Base-by-base conservation (phyloP, 2,113 vertebrate genomes). In the Trachemys scripta region DNA sequence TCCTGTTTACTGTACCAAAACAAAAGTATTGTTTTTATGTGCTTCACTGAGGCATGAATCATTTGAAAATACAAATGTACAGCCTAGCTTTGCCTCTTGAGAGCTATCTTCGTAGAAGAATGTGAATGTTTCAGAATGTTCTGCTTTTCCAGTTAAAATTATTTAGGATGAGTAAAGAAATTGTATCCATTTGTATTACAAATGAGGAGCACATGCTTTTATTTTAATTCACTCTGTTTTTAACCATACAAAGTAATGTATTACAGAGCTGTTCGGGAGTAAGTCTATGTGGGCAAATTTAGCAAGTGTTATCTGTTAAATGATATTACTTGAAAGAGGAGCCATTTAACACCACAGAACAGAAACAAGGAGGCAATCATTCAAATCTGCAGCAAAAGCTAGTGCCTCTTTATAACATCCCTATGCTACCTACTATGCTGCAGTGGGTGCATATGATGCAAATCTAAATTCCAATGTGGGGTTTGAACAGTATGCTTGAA, bases 21-120 rank as follows among this genome's bases (percentile, higher is more conserved):
- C 65, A 54, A 51, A 80, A 8, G 14, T 62, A 45, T 78, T 89
- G 35, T 82, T 97, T 91, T 87, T 93, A 14, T 94, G 49, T 89
- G 45, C 81, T 89, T 95, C 85, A 53, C 80, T 54, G 49, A 93
- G 94, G 29, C 69, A 82, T 47, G 50, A 10, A 83, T 84, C 80
- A 88, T 94, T 93, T 93, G 85, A 88, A 95, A 97, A 94, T 76
- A 72, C n/a, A 80, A 85, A 79, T 79, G 22, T 27, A 42, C 47
- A 75, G 25, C 51, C 81, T 69, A 88, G 82, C 42, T 94, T 94
- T 87, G 31, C 93, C 84, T 90, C 93, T 96, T 96, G 93, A 96
- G 95, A 92, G 87, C 94, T 76, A 16, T 53, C 93, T 90, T 95
- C 75, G 89, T 89, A 87, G 59, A 51, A 91, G 90, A 91, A 91